Percentiles rank a stretch among this genome's conserved stretches.
These are phyloP conservation scores for Scomber scombrus DNA, from an alignment of 2,113 vertebrate genomes.

Conservation along the genomic window DNA sequence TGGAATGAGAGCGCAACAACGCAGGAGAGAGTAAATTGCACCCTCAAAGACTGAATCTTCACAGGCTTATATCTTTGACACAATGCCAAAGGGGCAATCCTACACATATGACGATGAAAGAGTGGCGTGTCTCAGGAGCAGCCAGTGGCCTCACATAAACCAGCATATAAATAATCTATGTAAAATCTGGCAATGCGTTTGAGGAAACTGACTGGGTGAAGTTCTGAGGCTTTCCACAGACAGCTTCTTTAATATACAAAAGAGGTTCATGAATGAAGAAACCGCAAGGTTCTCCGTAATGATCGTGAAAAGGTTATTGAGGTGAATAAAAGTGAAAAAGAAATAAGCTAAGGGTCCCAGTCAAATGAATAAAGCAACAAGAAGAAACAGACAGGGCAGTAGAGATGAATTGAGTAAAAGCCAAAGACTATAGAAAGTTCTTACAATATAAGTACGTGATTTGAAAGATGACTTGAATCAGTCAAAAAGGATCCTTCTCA, in stretches of 20 bases:
- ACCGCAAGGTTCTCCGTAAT: not conserved
- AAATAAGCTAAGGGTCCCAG: not conserved
- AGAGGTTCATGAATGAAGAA: not conserved
- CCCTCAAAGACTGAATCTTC: not conserved
- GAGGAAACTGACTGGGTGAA: conserved; percentile 19
- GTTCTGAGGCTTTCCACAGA: conserved; percentile 1
- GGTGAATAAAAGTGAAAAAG: not conserved
- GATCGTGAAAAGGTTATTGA: not conserved
- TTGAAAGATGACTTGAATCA: too few species aligned
- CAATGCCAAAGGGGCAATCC: conserved; percentile 13
- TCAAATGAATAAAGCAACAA: not conserved
- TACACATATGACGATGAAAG: conserved; percentile 56
- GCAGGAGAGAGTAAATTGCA: not conserved
- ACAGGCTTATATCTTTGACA: conserved; percentile 19
- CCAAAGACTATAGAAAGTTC: not conserved
- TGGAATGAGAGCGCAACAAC: not conserved
- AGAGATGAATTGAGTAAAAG: not conserved
- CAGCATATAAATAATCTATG: conserved; percentile 66
- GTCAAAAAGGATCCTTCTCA: not conserved
- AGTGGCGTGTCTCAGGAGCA: conserved; percentile 23
- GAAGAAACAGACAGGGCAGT: not conserved
- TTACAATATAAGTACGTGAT: not conserved
- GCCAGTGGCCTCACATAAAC: conserved; percentile 51
- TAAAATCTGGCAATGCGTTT: conserved; percentile 41
- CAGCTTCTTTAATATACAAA: not conserved